phyloP scores from a whole-genome alignment of 1,140 invertebrate species.

The Archivesica marissinica region DNA sequence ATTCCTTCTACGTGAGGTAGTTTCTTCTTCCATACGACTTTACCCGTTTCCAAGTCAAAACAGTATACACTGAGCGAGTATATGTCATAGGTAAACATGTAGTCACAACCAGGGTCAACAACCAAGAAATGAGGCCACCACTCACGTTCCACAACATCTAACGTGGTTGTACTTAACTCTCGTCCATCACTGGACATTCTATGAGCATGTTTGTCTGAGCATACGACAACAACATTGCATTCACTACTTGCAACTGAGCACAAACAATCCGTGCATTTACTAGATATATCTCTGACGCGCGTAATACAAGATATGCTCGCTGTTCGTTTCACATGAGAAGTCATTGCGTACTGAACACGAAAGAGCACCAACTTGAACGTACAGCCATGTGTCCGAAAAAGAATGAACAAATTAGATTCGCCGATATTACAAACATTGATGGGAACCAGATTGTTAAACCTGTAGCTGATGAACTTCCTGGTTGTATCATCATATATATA shows the following conservation, averaged over 20 bases:
- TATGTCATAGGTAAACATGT: neutral
- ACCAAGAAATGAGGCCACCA: neutral
- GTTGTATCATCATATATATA: neutral
- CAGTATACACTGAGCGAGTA: neutral
- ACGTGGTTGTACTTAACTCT: neutral
- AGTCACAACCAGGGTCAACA: neutral
- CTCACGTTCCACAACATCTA: neutral
- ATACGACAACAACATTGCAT: neutral
- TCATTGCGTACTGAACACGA: neutral
- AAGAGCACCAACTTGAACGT: neutral
- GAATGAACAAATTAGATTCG: neutral
- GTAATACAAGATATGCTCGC: neutral
- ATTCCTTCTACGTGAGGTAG: neutral
- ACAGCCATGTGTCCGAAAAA: neutral
- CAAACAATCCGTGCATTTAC: neutral
- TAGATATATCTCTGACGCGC: neutral
- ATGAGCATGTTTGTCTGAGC: neutral
- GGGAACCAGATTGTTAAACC: neutral
- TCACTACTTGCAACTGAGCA: neutral
- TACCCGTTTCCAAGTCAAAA: neutral
- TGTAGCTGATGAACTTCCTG: neutral
- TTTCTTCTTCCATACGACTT: neutral
- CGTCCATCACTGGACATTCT: neutral
- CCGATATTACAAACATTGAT: neutral
- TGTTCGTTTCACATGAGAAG: neutral